These are phyloP conservation scores for Glossophaga mutica DNA, from an alignment of 2,797 vertebrate species.

Conservation along the genomic window DNA sequence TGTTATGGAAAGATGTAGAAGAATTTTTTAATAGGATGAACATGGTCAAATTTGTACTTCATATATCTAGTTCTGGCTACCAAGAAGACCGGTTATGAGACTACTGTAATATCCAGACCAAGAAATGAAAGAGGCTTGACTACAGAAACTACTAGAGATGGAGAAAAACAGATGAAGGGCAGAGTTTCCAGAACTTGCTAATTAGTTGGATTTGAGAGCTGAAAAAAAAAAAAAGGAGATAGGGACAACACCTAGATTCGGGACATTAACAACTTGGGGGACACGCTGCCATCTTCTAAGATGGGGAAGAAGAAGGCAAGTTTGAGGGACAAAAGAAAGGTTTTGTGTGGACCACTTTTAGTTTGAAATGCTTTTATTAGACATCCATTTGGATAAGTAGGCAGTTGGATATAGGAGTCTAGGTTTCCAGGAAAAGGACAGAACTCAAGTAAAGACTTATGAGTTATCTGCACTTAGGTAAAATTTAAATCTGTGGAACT, in stretches of 20 bases:
- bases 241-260: background rate
- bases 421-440: background rate
- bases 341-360: background rate
- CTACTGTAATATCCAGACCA: background rate
- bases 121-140: background rate
- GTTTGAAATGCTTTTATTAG: background rate
- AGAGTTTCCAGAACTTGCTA: background rate
- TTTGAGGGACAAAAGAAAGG: background rate
- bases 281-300: background rate
- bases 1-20: background rate
- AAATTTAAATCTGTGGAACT: background rate
- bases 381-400: background rate
- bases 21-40: background rate
- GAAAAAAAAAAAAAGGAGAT: background rate
- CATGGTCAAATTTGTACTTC: background rate
- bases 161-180: background rate
- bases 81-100: background rate
- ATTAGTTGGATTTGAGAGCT: background rate
- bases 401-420: background rate
- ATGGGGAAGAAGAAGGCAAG: background rate
- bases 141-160: background rate
- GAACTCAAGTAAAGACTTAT: background rate
- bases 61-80: background rate
- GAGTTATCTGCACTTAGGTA: background rate
- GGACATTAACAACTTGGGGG: background rate